A percentile compares a stretch with the other conserved stretches of the same genome.
Evolutionary conservation across 2,888 invertebrate genomes (phyloP).

Genomic region (Pristionchus fissidentatus): DNA sequence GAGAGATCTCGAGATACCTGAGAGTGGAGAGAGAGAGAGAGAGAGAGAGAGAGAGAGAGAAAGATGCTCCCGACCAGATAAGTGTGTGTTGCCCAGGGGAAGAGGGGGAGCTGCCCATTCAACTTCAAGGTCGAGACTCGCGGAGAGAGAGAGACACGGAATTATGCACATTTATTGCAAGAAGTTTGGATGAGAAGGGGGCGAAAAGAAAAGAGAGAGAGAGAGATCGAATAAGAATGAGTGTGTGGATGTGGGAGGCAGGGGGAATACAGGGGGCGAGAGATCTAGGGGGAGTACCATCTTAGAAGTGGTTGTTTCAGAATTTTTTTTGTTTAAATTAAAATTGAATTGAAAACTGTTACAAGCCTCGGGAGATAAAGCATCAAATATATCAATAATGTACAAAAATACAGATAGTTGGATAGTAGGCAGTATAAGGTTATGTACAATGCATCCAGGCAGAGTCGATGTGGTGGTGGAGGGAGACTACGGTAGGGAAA

Average conservation of each 20-base stretch:
- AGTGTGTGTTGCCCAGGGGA: slow-evolving; percentile 35
- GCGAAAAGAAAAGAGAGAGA: too few relatives aligned
- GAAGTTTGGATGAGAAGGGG: too few relatives aligned
- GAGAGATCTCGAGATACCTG: neutral
- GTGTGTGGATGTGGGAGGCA: neutral
- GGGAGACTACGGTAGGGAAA: too few relatives aligned
- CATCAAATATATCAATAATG: neutral
- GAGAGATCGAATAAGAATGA: neutral
- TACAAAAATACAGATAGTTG: too few relatives aligned
- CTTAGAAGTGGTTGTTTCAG: too few relatives aligned
- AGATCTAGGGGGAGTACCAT: neutral
- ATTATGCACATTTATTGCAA: slow-evolving; percentile 35
- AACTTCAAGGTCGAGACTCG: slow-evolving; percentile 25
- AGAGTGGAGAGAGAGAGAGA: neutral
- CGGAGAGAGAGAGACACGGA: too few relatives aligned
- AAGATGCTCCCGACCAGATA: slow-evolving; percentile 8
- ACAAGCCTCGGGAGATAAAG: too few relatives aligned
- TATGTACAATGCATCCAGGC: too few relatives aligned
- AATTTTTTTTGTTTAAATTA: too few relatives aligned
- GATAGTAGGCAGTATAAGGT: too few relatives aligned
- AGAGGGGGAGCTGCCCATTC: slow-evolving; percentile 34
- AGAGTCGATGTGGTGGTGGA: too few relatives aligned
- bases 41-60: neutral
- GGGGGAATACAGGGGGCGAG: neutral
- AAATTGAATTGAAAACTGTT: too few relatives aligned